Conservation (phyloP, 2,888 invertebrate species). For the Lomographa bimaculata region DNA sequence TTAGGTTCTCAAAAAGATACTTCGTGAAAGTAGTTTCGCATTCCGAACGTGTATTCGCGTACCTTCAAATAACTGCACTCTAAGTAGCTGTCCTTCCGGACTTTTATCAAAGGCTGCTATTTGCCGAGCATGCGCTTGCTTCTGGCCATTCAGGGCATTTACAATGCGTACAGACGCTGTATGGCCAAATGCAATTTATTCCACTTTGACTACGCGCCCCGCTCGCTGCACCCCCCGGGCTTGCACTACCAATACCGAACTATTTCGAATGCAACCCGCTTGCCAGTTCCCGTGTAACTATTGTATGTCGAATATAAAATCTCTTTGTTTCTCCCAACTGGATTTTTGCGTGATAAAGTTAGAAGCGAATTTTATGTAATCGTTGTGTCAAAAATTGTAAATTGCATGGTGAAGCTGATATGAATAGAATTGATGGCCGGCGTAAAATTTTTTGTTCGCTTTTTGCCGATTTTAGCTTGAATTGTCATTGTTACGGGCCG, state of each 20-base stretch:
- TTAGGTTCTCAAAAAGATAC: constrained; percentile 7
- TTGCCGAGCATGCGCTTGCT: constrained; percentile 24
- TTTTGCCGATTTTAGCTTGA: constrained; percentile 19
- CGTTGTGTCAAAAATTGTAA: constrained; percentile 26
- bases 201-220: constrained; percentile 22
- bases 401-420: constrained; percentile 23
- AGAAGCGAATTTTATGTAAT: constrained; percentile 22
- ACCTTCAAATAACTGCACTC: constrained; percentile 28
- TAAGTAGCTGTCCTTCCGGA: constrained; percentile 22
- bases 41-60: constrained; percentile 5
- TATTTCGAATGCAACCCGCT: constrained; percentile 7
- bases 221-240: background rate
- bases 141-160: constrained; percentile 26
- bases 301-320: constrained; percentile 31
- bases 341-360: constrained; percentile 25
- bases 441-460: constrained; percentile 22
- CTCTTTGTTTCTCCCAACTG: constrained; percentile 13
- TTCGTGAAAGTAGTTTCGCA: constrained; percentile 2
- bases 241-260: constrained; percentile 3
- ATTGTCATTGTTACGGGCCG: constrained; percentile 14
- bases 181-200: constrained; percentile 31
- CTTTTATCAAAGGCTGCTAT: constrained; percentile 29
- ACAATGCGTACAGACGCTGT: constrained; percentile 26
- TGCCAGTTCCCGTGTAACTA: constrained; percentile 27
- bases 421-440: constrained; percentile 20